Conservation (phyloP, 2,113 vertebrate species). For the Suricata suricatta region DNA sequence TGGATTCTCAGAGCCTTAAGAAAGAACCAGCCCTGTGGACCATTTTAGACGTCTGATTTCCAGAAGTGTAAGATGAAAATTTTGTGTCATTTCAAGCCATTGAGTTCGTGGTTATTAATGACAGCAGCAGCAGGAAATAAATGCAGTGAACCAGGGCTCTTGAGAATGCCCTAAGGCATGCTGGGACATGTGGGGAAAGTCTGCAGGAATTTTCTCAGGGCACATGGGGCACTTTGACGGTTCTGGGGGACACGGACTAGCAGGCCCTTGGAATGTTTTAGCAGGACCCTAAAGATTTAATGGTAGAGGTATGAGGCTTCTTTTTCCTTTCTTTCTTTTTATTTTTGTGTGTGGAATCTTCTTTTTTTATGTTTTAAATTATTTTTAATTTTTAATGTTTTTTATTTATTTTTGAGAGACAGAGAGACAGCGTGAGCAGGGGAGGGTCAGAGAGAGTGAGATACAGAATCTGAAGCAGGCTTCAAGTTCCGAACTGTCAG, state of each 20-base stretch:
- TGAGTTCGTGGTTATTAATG: neutral
- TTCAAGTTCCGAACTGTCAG: too few species aligned
- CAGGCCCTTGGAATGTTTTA: neutral
- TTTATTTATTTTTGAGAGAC: neutral
- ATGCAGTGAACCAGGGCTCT: rapidly evolving
- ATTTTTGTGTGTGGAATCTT: too few species aligned
- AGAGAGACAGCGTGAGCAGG: too few species aligned
- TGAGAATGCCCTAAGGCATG: neutral
- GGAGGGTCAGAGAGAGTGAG: too few species aligned
- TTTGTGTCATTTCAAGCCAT: neutral
- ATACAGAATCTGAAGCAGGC: too few species aligned
- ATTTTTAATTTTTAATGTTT: neutral
- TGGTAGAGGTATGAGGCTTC: neutral
- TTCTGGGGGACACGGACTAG: neutral
- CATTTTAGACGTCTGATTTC: neutral
- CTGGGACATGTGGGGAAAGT: rapidly evolving
- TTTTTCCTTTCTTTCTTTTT: neutral
- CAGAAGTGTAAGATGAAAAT: neutral
- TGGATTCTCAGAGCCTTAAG: neutral
- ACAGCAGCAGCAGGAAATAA: neutral
- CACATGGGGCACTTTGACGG: neutral
- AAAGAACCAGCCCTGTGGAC: neutral
- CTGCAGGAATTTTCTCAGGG: neutral
- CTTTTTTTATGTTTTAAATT: neutral
- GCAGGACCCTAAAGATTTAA: neutral